Conservation (phyloP, 2,888 invertebrate species). For the Stenichneumon culpator region DNA sequence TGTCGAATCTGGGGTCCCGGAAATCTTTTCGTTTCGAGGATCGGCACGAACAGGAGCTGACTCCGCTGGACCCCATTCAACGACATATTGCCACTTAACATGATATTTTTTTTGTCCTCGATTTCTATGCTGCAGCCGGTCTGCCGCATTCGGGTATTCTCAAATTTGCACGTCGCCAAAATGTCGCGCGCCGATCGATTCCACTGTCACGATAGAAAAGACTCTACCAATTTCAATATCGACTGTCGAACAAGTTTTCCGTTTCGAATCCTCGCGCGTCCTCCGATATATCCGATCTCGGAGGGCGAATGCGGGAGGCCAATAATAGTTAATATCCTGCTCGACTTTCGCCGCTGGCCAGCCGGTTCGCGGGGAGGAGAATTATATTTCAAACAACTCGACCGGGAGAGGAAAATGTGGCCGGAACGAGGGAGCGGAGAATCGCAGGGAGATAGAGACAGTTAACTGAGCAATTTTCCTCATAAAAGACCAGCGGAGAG, state of each 20-base stretch:
- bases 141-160: neutral
- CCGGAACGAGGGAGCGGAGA: neutral
- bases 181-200: neutral
- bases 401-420: conserved; percentile 20
- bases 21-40: neutral
- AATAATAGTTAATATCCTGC: neutral
- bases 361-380: neutral
- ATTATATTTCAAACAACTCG: conserved; percentile 2
- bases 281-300: neutral
- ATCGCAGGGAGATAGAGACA: neutral
- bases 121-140: conserved; percentile 32
- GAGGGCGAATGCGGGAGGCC: neutral
- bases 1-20: neutral
- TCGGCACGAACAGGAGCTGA: neutral
- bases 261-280: neutral
- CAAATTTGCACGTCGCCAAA: neutral
- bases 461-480: conserved; percentile 16
- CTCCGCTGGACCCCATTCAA: conserved; percentile 36
- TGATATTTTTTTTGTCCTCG: conserved; percentile 34
- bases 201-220: no score
- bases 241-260: neutral
- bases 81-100: conserved; percentile 59
- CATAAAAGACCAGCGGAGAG: conserved; percentile 21
- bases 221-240: neutral
- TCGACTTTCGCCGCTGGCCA: neutral